These are phyloP conservation scores for Lethrus apterus DNA, from an alignment of 1,140 invertebrate species.

Conservation along the genomic window DNA sequence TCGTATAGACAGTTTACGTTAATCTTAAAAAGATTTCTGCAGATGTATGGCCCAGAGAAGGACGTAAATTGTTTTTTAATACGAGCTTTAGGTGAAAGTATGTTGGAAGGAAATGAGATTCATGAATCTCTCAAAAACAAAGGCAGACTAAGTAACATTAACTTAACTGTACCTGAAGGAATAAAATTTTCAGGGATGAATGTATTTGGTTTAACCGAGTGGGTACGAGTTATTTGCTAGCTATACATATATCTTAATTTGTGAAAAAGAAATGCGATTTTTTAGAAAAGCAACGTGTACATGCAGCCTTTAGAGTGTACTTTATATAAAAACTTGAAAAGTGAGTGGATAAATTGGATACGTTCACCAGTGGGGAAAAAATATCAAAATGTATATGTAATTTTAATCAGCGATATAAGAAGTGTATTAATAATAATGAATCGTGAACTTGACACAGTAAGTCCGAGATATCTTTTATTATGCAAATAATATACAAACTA, in stretches of 20 bases:
- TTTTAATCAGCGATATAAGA: conserved; percentile 34
- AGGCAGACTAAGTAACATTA: conserved; percentile 30
- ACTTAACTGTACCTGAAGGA: conserved; percentile 38
- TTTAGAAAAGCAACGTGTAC: conserved; percentile 34
- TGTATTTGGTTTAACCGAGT: conserved; percentile 29
- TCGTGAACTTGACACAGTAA: conserved; percentile 28
- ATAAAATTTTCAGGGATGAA: conserved; percentile 29
- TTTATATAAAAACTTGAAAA: conserved; percentile 29
- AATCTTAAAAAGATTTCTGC: not conserved
- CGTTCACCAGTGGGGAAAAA: conserved; percentile 16
- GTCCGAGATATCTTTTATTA: not conserved
- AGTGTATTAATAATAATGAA: conserved; percentile 37
- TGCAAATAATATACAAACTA: not conserved
- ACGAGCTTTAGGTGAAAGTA: conserved; percentile 20
- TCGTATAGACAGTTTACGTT: not conserved
- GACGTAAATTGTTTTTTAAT: conserved; percentile 16
- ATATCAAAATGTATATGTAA: conserved; percentile 29
- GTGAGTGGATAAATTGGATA: conserved; percentile 29
- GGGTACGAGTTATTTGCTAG: conserved; percentile 23
- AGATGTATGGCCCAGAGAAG: conserved; percentile 13
- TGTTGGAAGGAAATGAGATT: conserved; percentile 36
- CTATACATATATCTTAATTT: not conserved
- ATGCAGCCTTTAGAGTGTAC: conserved; percentile 29
- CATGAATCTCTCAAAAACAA: conserved; percentile 29
- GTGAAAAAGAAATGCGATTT: conserved; percentile 10